These are phyloP conservation scores for Helleia helle DNA, from an alignment of 2,888 invertebrate genomes.

Conservation along the genomic window DNA sequence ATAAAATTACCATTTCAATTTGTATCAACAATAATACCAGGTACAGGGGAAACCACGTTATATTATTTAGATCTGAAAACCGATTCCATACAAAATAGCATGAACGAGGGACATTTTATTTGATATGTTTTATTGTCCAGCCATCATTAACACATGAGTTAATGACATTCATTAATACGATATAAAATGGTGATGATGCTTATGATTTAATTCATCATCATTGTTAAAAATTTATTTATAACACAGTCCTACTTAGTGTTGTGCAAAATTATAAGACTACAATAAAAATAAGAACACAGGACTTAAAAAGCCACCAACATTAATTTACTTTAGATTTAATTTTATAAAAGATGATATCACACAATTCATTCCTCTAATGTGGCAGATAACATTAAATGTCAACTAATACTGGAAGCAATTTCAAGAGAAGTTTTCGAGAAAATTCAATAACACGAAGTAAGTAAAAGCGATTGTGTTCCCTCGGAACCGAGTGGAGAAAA, in stretches of 20 bases:
- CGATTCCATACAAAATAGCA: background rate
- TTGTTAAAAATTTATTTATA: no score
- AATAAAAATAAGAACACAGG: no score
- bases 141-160: no score
- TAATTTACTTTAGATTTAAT: no score
- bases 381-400: constrained; percentile 11
- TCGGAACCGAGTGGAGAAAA: constrained; percentile 35
- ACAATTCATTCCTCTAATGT: constrained; percentile 6
- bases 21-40: constrained; percentile 7
- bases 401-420: constrained; percentile 12
- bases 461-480: constrained; percentile 34
- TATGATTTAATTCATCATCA: no score
- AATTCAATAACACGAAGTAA: constrained; percentile 40
- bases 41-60: background rate
- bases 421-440: constrained; percentile 17
- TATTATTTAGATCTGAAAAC: constrained; percentile 3
- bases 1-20: constrained; percentile 9
- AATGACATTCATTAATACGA: no score
- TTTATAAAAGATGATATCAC: no score
- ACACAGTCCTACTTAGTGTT: no score
- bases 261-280: no score
- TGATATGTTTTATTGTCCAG: background rate
- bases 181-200: no score
- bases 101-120: background rate
- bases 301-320: no score